These are phyloP conservation scores for Epicampocera succincta DNA, from an alignment of 2,888 invertebrate genomes.

Conservation along the genomic window DNA sequence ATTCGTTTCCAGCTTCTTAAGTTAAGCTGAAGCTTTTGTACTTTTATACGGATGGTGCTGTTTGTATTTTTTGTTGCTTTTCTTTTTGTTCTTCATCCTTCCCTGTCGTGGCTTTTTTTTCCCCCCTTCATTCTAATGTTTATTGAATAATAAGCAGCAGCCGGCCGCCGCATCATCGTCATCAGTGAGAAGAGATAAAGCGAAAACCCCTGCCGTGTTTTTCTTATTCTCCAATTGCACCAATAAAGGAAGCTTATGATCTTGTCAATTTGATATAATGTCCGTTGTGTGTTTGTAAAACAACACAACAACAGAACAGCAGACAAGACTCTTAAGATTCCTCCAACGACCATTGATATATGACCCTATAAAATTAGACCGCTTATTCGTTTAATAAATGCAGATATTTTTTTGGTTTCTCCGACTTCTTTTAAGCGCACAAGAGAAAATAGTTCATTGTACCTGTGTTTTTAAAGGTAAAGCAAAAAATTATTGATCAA, in stretches of 20 bases:
- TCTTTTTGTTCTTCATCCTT: neutral
- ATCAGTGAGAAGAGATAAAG: slow-evolving; percentile 13
- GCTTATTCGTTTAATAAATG: slow-evolving; percentile 63
- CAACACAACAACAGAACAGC: slow-evolving; percentile 15
- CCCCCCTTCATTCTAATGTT: slow-evolving; percentile 53
- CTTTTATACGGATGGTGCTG: slow-evolving; percentile 62
- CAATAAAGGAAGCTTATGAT: slow-evolving; percentile 64
- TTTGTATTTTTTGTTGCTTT: slow-evolving; percentile 8
- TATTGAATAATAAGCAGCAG: slow-evolving; percentile 60
- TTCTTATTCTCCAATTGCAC: slow-evolving; percentile 56
- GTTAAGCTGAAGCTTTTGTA: slow-evolving; percentile 49
- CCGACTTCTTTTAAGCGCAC: neutral
- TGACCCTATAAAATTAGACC: slow-evolving; percentile 67
- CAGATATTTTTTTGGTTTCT: neutral
- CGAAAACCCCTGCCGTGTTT: slow-evolving; percentile 63
- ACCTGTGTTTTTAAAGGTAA: neutral
- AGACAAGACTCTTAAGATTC: slow-evolving; percentile 22
- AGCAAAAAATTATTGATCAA: slow-evolving; percentile 31
- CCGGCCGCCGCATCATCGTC: slow-evolving; percentile 13
- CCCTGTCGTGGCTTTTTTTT: slow-evolving; percentile 7
- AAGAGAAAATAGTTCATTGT: slow-evolving; percentile 21
- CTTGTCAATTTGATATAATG: slow-evolving; percentile 69
- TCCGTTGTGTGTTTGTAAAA: slow-evolving; percentile 49
- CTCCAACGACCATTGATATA: slow-evolving; percentile 57
- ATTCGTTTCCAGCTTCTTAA: slow-evolving; percentile 49